These are phyloP conservation scores for Enteromius treurensis DNA, from an alignment of 2,797 vertebrate genomes.

Conservation along the genomic window DNA sequence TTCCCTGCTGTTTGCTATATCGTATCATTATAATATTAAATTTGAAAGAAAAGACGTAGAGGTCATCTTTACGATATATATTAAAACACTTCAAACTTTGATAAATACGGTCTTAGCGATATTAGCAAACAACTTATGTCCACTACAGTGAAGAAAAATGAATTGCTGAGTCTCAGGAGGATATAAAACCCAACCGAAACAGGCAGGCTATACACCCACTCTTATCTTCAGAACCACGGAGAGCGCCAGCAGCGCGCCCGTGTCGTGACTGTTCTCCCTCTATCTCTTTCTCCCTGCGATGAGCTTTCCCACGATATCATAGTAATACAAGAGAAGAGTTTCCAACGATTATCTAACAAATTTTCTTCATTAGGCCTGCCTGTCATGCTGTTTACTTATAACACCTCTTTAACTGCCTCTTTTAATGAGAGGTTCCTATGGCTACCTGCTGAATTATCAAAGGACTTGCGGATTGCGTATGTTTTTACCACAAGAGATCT, in stretches of 20 bases:
- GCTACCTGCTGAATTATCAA: constrained; percentile 33
- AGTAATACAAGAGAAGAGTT: constrained; percentile 36
- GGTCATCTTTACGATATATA: neutral
- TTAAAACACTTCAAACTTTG: neutral
- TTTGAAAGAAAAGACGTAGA: constrained; percentile 18
- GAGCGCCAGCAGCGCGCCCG: constrained; percentile 57
- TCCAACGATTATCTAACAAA: constrained; percentile 27
- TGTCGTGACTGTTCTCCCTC: constrained; percentile 47
- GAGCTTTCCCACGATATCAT: constrained; percentile 44
- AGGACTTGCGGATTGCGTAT: constrained; percentile 17
- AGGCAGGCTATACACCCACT: constrained; percentile 29
- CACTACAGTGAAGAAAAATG: constrained; percentile 31
- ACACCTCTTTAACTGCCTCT: constrained; percentile 16
- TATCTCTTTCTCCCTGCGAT: constrained; percentile 7
- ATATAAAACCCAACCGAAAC: constrained; percentile 21
- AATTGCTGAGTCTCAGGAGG: constrained; percentile 12
- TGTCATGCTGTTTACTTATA: constrained; percentile 37
- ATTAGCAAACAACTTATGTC: constrained; percentile 33
- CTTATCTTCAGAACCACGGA: constrained; percentile 77
- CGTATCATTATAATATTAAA: neutral
- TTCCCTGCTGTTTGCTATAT: neutral
- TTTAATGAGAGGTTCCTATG: constrained; percentile 51
- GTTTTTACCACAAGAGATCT: constrained; percentile 31
- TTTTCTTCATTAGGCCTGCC: constrained; percentile 19
- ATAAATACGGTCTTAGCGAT: neutral